Evolutionary conservation across 2,797 vertebrate genomes (phyloP).

Genomic region (Falco concolor): DNA sequence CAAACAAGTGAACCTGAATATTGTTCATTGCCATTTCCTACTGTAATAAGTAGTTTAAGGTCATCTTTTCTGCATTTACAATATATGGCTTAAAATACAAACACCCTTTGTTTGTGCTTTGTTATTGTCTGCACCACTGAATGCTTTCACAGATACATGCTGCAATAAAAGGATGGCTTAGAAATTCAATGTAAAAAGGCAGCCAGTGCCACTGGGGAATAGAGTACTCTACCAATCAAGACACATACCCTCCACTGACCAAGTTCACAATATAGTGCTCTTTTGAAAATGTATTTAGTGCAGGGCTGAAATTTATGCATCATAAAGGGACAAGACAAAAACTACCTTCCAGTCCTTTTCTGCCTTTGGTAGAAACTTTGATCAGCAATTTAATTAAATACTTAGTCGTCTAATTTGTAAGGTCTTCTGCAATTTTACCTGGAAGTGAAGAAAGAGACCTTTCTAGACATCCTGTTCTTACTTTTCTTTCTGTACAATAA

Average conservation of each 20-base stretch:
- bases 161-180: slow-evolving; percentile 37
- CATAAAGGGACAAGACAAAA: background rate
- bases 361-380: background rate
- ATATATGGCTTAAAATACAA: slow-evolving; percentile 27
- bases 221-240: background rate
- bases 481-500: background rate
- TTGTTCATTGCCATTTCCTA: background rate
- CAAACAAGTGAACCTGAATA: background rate
- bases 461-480: background rate
- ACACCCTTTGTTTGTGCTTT: slow-evolving; percentile 5
- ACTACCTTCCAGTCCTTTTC: background rate
- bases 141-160: slow-evolving; percentile 7
- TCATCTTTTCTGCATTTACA: slow-evolving; percentile 29
- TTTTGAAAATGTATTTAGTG: background rate
- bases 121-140: slow-evolving; percentile 36
- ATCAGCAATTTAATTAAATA: background rate
- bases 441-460: background rate
- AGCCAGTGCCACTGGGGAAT: slow-evolving; percentile 62
- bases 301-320: background rate
- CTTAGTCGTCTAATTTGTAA: background rate
- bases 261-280: background rate
- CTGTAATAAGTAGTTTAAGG: slow-evolving; percentile 42
- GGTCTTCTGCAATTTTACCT: background rate
- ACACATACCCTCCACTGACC: background rate
- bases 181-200: slow-evolving; percentile 36